These are phyloP conservation scores for Cryptotermes secundus DNA, from an alignment of 1,140 invertebrate genomes.

Conservation along the genomic window DNA sequence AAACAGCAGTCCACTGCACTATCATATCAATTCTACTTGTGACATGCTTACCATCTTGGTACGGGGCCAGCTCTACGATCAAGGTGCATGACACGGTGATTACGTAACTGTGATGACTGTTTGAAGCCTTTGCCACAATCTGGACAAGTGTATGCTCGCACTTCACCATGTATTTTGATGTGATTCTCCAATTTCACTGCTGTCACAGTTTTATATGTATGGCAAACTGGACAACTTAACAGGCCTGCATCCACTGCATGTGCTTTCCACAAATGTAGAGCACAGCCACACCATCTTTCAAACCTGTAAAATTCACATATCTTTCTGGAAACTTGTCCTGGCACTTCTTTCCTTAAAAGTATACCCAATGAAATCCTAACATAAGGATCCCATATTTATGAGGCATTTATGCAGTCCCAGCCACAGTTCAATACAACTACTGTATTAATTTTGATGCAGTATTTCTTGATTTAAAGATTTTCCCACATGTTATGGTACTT, in stretches of 20 bases:
- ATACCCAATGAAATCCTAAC: no score
- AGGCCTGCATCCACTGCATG: slow-evolving; percentile 67
- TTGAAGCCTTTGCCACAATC: slow-evolving; percentile 65
- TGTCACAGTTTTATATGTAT: slow-evolving; percentile 55
- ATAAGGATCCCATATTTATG: no score
- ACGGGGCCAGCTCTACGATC: slow-evolving; percentile 48
- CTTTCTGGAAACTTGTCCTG: no score
- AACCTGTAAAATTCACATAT: not conserved
- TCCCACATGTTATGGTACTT: no score
- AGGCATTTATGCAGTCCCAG: no score
- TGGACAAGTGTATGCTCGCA: slow-evolving; percentile 57
- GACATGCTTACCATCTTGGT: slow-evolving; percentile 26
- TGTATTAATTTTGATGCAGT: no score
- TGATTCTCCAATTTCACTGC: slow-evolving; percentile 58
- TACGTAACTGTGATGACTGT: slow-evolving; percentile 61
- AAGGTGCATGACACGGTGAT: slow-evolving; percentile 60
- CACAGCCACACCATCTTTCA: slow-evolving; percentile 60
- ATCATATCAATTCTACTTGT: no score
- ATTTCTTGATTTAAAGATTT: no score
- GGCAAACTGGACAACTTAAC: slow-evolving; percentile 62
- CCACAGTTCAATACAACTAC: no score
- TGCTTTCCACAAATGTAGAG: slow-evolving; percentile 65
- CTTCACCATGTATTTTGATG: slow-evolving; percentile 61
- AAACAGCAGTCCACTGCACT: no score
- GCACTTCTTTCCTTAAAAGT: no score